Evolutionary conservation across 2,113 vertebrate species (phyloP).

Genomic region (Lutjanus erythropterus): DNA sequence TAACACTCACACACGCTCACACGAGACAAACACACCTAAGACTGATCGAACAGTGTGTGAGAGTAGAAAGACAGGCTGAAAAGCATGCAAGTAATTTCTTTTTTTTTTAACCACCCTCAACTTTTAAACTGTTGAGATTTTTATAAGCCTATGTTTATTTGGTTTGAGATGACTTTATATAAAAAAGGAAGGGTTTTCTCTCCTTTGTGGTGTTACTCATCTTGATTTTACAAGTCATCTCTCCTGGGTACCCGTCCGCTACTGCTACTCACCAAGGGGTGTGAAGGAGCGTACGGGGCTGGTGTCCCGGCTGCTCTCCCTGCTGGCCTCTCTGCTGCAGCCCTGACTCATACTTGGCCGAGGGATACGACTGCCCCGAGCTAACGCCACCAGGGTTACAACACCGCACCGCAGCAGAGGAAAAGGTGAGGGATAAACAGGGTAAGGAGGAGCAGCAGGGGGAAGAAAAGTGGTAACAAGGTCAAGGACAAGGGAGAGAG

Average conservation of each 20-base stretch:
- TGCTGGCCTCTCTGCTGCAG: conserved; percentile 98
- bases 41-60: conserved; percentile 28
- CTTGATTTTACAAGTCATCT: conserved; percentile 15
- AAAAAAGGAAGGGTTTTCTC: not conserved
- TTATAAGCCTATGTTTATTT: not conserved
- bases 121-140: not conserved
- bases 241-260: conserved; percentile 33
- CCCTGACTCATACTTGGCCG: conserved; percentile 99
- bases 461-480: conserved; percentile 62
- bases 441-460: conserved; percentile 69
- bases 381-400: conserved; percentile 84
- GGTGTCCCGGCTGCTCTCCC: conserved; percentile 98
- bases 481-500: conserved; percentile 72
- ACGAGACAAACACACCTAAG: conserved; percentile 21
- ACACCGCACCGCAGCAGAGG: conserved; percentile 50
- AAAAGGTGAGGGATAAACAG: conserved; percentile 37
- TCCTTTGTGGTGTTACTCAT: conserved; percentile 3
- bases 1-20: conserved; percentile 44
- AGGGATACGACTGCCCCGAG: conserved; percentile 96
- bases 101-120: conserved; percentile 13
- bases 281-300: conserved; percentile 97
- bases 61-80: conserved; percentile 44
- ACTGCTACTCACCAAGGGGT: conserved; percentile 93
- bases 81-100: conserved; percentile 30
- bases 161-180: not conserved